These are phyloP conservation scores for Phalacrocorax aristotelis DNA, from an alignment of 2,113 vertebrate genomes.

Conservation along the genomic window DNA sequence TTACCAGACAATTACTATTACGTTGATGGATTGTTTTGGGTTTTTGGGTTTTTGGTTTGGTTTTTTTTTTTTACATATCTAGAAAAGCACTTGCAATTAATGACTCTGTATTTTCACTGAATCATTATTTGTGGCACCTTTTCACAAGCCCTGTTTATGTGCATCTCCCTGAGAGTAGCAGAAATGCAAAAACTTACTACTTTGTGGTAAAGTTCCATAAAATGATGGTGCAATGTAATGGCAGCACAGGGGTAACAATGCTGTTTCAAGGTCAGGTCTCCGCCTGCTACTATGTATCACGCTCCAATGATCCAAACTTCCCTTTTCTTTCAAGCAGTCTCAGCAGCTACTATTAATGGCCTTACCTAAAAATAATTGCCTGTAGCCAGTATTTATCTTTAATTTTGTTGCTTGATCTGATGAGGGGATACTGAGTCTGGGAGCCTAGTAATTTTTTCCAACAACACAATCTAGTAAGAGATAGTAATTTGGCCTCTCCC, in stretches of 20 bases:
- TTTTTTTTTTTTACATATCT: background rate
- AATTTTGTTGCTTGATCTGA: conserved; percentile 2
- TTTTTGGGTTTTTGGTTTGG: no score
- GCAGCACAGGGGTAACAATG: background rate
- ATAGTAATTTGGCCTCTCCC: conserved; percentile 30
- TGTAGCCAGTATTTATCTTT: conserved; percentile 4
- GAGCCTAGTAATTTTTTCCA: conserved; percentile 9
- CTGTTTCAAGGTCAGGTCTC: background rate
- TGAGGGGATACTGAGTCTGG: background rate
- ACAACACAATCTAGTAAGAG: background rate
- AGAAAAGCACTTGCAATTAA: background rate
- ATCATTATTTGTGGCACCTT: background rate
- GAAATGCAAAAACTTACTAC: background rate
- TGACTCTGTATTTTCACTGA: background rate
- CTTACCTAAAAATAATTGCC: background rate
- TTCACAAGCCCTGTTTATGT: background rate
- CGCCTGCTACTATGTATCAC: background rate
- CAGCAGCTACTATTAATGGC: background rate
- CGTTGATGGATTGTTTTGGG: fast-evolving
- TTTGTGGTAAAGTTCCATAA: background rate
- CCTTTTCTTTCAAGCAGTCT: background rate
- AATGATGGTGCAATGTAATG: background rate
- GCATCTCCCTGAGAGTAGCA: background rate
- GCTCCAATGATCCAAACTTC: background rate
- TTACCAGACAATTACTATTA: background rate